phyloP scores from a whole-genome alignment of 1,140 invertebrate species.

The Scaptodrosophila lebanonensis region DNA sequence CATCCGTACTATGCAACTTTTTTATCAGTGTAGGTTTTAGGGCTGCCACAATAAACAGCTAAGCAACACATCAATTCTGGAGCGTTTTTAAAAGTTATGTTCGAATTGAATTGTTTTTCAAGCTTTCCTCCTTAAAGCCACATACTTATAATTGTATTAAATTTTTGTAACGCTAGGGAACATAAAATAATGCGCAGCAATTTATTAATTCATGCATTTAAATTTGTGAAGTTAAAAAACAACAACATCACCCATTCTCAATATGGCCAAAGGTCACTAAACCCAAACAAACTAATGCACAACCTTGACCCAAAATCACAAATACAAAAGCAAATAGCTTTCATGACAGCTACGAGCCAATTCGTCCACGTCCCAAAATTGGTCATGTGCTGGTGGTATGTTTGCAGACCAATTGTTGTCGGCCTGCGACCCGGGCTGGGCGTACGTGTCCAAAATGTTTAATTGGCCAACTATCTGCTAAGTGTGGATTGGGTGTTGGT shows the following conservation, averaged over 20 bases:
- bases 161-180: no score
- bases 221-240: no score
- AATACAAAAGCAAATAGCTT: slow-evolving; percentile 27
- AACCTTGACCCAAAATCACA: slow-evolving; percentile 48
- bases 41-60: no score
- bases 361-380: slow-evolving; percentile 11
- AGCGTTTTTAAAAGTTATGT: no score
- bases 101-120: no score
- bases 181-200: no score
- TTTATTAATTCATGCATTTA: slow-evolving; percentile 11
- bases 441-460: slow-evolving; percentile 58
- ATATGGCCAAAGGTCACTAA: slow-evolving; percentile 21
- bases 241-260: no score
- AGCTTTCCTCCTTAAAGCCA: no score
- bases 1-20: no score
- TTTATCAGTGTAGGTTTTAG: no score
- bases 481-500: not conserved
- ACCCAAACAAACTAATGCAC: slow-evolving; percentile 19
- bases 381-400: slow-evolving; percentile 22
- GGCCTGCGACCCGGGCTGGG: slow-evolving; percentile 14
- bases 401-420: slow-evolving; percentile 35
- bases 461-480: slow-evolving; percentile 38
- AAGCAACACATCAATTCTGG: no score
- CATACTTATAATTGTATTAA: no score
- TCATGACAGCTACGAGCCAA: slow-evolving; percentile 28